Conservation (phyloP, 2,113 vertebrate species). For the Syngnathus floridae region DNA sequence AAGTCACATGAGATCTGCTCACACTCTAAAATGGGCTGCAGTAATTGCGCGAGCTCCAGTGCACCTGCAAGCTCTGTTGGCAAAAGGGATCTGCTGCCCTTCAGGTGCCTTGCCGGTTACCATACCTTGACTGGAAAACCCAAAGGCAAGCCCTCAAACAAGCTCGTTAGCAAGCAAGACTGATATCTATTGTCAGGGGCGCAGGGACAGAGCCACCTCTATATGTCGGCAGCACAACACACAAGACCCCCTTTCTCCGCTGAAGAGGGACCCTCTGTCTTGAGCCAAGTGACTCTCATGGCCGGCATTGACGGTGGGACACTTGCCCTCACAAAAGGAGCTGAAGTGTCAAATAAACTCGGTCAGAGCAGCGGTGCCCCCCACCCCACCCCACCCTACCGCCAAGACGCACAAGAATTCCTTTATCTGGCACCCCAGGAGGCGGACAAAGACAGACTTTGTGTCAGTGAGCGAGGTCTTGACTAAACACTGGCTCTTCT, state of each 20-base stretch:
- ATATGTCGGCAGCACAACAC: constrained; percentile 67
- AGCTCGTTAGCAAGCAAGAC: constrained; percentile 67
- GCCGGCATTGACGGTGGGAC: constrained; percentile 85
- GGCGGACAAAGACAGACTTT: constrained; percentile 85
- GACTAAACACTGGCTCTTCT: constrained; percentile 65
- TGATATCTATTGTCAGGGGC: constrained; percentile 72
- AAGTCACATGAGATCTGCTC: neutral
- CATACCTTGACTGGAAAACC: neutral
- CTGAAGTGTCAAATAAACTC: constrained; percentile 92
- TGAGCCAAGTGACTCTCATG: constrained; percentile 89
- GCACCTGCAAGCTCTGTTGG: neutral
- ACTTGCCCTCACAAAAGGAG: constrained; percentile 85
- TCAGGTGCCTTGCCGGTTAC: neutral
- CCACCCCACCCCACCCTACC: neutral
- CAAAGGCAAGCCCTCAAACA: neutral
- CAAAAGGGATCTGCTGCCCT: neutral
- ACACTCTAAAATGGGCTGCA: neutral
- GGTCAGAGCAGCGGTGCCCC: constrained; percentile 59
- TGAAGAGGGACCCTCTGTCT: constrained; percentile 96
- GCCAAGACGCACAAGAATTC: constrained; percentile 79
- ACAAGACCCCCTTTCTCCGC: constrained; percentile 85
- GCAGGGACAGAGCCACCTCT: constrained; percentile 84
- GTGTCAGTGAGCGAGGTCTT: constrained; percentile 76
- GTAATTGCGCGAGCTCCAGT: neutral
- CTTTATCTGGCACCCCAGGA: constrained; percentile 81